Evolutionary conservation across 37 sponge, comb jelly and placozoan genomes (phyloP), one percentile per base, ranked within the genome.

Genomic region (Theonella swinhoei): DNA sequence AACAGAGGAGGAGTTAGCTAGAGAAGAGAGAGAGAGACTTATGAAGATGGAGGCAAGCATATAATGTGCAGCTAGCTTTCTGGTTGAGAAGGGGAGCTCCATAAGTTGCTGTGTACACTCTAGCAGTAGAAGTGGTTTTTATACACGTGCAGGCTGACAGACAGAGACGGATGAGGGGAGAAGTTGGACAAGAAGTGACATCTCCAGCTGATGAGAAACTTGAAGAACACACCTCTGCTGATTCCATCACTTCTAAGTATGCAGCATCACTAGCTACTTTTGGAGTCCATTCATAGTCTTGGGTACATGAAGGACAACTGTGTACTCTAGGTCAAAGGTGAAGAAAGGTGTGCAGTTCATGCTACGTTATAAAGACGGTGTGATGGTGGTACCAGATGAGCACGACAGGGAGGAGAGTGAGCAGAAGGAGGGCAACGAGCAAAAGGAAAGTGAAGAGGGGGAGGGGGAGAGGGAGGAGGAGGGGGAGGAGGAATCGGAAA

Each of bases 1-100:
- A 43, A 88, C 81, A 72, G 86, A 92, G 62, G 93, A 90, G 37
- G 96, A 96, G 62, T 35, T 90, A 39, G 91, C 86, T 0, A 72
- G 36, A 65, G 88, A 89, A 25, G 91, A 91, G 79, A 94, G 84
- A 54, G 85, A 74, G 28, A 68, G 68, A 35, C 64, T 92, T 19
- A 80, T 87, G 78, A 85, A 71, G 33, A 47, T 81, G 38, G 86
- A 88, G 80, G 89, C 83, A 42, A 0, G 42, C 3, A 3, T 4
- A 1, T 25, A 31, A 17, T 2, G 54, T 25, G 29, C 9, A 24
- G n/a, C 0, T 24, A 19, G 40, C 66, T 78, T 65, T 78, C 35
- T 64, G 67, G 7, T 47, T 47, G 11, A 47, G 54, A 47, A 14
- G 14, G 54, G 54, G 7, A 14, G 7, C 54, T 47, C 54, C 54